These are phyloP conservation scores for Eumeta japonica DNA, from an alignment of 1,140 invertebrate genomes.

Conservation along the genomic window DNA sequence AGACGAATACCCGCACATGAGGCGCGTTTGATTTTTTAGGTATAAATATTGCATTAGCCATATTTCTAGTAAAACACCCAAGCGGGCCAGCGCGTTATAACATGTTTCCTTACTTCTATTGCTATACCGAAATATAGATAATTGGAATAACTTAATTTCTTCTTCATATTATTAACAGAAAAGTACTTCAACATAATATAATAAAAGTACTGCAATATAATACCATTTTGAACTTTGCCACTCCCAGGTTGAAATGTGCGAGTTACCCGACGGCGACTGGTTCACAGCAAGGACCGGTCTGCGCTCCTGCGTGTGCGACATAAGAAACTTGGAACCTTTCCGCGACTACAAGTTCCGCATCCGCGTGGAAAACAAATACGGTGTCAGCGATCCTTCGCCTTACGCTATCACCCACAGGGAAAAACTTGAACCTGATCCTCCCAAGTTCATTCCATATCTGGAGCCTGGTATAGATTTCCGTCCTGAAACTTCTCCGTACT, in stretches of 20 bases:
- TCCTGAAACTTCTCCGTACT: constrained; percentile 85
- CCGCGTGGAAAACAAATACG: constrained; percentile 93
- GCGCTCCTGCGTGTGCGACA: constrained; percentile 80
- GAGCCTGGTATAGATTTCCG: constrained; percentile 80
- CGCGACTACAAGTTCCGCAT: constrained; percentile 90
- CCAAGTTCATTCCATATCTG: constrained; percentile 76
- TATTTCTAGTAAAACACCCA: no score
- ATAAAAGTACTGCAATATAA: no score
- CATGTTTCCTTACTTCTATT: no score
- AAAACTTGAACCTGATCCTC: constrained; percentile 76
- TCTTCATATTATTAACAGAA: background rate
- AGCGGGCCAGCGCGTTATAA: no score
- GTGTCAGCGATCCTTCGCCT: constrained; percentile 93
- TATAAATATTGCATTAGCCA: no score
- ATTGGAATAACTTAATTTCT: no score
- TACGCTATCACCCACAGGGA: constrained; percentile 78
- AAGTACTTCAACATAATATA: no score
- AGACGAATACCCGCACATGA: no score
- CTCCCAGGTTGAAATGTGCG: constrained; percentile 81
- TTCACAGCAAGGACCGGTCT: constrained; percentile 78
- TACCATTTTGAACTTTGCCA: background rate
- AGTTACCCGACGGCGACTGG: constrained; percentile 86
- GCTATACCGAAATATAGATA: no score
- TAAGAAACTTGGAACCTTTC: constrained; percentile 79
- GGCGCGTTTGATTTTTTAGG: no score